Percentiles rank a stretch among this genome's conserved stretches.
Evolutionary conservation across 2,113 vertebrate genomes (phyloP).

Genomic region (Irena cyanogastra): DNA sequence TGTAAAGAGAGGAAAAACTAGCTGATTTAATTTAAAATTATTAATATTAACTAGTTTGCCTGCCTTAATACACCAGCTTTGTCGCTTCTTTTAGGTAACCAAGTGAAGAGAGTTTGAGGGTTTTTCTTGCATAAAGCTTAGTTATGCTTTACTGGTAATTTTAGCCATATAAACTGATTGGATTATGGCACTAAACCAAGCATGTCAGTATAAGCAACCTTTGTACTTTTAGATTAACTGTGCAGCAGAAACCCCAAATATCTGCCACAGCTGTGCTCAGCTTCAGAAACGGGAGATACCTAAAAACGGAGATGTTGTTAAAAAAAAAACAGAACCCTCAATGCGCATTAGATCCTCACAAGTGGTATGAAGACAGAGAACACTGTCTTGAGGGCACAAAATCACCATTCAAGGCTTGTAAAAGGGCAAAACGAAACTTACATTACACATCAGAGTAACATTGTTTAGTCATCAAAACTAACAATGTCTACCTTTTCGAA

Average conservation of each 20-base stretch:
- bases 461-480: neutral
- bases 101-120: neutral
- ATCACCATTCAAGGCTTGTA: neutral
- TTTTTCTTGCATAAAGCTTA: neutral
- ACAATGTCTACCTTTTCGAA: neutral
- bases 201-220: neutral
- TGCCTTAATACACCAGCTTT: neutral
- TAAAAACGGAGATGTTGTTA: neutral
- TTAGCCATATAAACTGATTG: neutral
- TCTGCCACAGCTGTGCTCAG: neutral
- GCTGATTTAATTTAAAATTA: neutral
- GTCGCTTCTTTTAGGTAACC: neutral
- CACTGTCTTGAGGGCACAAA: neutral
- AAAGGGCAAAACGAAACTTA: neutral
- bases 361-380: neutral
- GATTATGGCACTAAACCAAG: neutral
- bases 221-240: neutral
- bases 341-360: neutral
- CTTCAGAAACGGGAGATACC: neutral
- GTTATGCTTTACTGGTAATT: neutral
- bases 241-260: neutral
- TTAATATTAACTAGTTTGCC: neutral
- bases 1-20: neutral
- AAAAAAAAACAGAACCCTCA: neutral
- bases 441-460: neutral